Conservation (phyloP, 2,888 invertebrate genomes). For the Cremastinae sp. region DNA sequence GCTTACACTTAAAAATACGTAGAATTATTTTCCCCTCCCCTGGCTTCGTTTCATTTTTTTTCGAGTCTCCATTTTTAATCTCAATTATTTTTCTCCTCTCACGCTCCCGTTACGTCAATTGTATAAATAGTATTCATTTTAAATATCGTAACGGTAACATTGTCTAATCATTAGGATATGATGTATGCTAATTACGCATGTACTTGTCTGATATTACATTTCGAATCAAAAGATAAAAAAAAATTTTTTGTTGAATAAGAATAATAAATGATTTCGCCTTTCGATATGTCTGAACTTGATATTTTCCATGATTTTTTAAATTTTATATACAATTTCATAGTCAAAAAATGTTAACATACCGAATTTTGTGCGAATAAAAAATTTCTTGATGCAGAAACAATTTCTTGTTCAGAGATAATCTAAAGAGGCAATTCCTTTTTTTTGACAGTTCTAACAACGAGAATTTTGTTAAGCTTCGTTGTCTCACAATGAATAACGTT, state of each 20-base stretch:
- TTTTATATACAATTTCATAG: slow-evolving; percentile 29
- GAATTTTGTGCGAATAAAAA: background rate
- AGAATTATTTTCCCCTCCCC: slow-evolving; percentile 66
- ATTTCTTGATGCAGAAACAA: background rate
- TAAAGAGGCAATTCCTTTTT: background rate
- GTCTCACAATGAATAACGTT: slow-evolving; percentile 58
- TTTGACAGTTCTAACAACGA: background rate
- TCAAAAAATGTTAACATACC: no score
- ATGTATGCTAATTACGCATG: slow-evolving; percentile 52
- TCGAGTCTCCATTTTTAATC: slow-evolving; percentile 10
- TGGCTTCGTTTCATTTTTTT: slow-evolving; percentile 45
- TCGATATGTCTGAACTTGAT: slow-evolving; percentile 50
- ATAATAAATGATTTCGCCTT: slow-evolving; percentile 15
- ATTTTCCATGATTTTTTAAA: slow-evolving; percentile 22
- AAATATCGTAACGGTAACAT: slow-evolving; percentile 78
- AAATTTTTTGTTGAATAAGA: slow-evolving; percentile 13
- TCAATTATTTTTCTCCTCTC: background rate
- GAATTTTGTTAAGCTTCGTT: slow-evolving; percentile 50
- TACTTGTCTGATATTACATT: slow-evolving; percentile 61
- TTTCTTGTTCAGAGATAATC: background rate
- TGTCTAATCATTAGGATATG: slow-evolving; percentile 64
- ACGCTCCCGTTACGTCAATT: slow-evolving; percentile 48
- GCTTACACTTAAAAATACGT: slow-evolving; percentile 71
- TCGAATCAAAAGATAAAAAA: slow-evolving; percentile 62
- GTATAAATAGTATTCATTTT: slow-evolving; percentile 63